These are phyloP conservation scores for Lepeophtheirus salmonis DNA, from an alignment of 1,140 invertebrate species.

Conservation along the genomic window DNA sequence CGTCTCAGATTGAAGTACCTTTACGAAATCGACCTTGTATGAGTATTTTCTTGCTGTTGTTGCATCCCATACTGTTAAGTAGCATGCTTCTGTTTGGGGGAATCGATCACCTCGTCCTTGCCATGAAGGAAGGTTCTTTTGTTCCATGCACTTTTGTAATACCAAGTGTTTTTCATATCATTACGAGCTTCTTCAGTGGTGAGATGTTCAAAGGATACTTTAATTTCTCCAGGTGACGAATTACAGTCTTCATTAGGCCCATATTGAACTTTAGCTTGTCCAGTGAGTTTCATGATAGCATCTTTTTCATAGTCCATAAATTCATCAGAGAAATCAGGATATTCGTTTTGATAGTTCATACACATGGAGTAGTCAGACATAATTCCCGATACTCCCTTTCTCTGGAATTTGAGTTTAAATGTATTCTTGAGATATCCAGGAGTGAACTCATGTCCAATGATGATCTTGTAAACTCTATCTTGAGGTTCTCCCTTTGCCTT, in stretches of 20 bases:
- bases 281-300: not conserved
- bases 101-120: not conserved
- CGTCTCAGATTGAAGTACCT: not conserved
- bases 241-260: not conserved
- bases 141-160: slow-evolving; percentile 16
- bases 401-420: not conserved
- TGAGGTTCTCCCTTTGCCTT: slow-evolving; percentile 7
- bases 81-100: slow-evolving; percentile 18
- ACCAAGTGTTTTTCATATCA: not conserved
- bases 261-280: not conserved
- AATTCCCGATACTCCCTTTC: not conserved
- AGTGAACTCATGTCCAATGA: not conserved
- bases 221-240: not conserved
- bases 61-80: slow-evolving; percentile 19
- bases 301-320: slow-evolving; percentile 1
- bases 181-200: slow-evolving; percentile 9
- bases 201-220: not conserved
- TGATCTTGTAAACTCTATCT: not conserved
- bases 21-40: slow-evolving; percentile 18
- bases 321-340: slow-evolving; percentile 7
- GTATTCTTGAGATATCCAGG: slow-evolving; percentile 3
- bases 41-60: slow-evolving; percentile 19
- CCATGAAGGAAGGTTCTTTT: slow-evolving; percentile 1
- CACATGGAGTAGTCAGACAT: slow-evolving; percentile 10
- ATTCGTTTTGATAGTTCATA: not conserved